Conservation (phyloP, 1,140 invertebrate genomes). For the Dysdera silvatica region DNA sequence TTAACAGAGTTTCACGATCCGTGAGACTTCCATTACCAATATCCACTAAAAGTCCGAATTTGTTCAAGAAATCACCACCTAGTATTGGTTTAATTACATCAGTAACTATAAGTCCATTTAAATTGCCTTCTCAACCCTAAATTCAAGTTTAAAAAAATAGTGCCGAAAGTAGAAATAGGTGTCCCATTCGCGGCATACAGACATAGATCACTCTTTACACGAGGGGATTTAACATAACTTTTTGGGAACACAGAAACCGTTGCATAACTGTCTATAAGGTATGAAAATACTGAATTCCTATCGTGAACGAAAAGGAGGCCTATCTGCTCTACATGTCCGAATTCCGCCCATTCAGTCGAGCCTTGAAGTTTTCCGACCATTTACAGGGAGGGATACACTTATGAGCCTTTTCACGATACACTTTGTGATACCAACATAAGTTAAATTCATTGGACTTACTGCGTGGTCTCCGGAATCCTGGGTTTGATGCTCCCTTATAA, state of each 20-base stretch:
- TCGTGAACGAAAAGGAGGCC: neutral
- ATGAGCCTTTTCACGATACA: constrained; percentile 5
- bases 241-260: neutral
- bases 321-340: neutral
- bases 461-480: no score
- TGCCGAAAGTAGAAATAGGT: neutral
- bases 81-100: neutral
- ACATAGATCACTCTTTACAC: neutral
- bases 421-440: constrained; percentile 1
- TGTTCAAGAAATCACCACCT: neutral
- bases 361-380: neutral
- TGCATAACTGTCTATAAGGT: neutral
- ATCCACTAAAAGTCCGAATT: neutral
- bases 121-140: neutral
- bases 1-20: neutral
- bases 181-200: neutral
- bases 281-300: neutral
- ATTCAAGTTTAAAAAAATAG: neutral
- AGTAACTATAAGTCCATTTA: neutral
- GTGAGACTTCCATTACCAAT: neutral
- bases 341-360: neutral
- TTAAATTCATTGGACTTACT: no score
- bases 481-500: no score
- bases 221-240: neutral
- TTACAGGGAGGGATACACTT: neutral